Base-by-base conservation (phyloP, 2,888 invertebrate species). In the Polydrusus tereticollis region DNA sequence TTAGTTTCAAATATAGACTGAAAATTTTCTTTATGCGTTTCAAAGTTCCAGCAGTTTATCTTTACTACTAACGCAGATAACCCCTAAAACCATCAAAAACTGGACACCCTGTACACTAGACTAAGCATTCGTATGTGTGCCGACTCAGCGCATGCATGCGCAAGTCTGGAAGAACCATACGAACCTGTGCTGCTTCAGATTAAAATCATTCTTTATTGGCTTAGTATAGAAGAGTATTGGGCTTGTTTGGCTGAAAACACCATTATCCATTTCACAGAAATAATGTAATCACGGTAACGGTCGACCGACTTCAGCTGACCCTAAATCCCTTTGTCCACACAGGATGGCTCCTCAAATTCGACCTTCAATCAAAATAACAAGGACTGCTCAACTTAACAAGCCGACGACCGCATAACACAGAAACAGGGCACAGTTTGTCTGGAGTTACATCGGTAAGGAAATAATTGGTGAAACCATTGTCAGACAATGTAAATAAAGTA, bases 321-420 rank as follows among this genome's bases (percentile, higher is more conserved):
- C 21, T n/a, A 23, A 47, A 47, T 6, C 21, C 52, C 52, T 29
- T 29, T 55, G 29, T 29, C 29, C 52, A 55, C 52, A 55, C 29
- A 10, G 29, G 14, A 55, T 55, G 52, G 29, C 52, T 29, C 29
- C 29, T 55, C 16, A 29, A 55, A 55, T 55, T 29, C 29, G 52
- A 55, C 52, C 52, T 55, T 55, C 52, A 55, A 55, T 55, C 52
- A 55, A 55, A 55, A 55, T 29, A 33, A 55, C 52, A 55, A 55
- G 52, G 18, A 29, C 52, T 55, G 29, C 52, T 55, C 16, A 10
- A 16, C 52, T 18, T 55, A 55, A 55, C 52, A 55, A 29, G 10
- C 52, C 29, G 21, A 10, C 8, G 16, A 55, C 52, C 52, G 29
- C 52, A 29, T 14, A 55, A 55, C 52, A 33, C 18, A 18, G 10